Evolutionary conservation across 2,888 invertebrate species (phyloP).

Genomic region (Exocentrus adspersus): DNA sequence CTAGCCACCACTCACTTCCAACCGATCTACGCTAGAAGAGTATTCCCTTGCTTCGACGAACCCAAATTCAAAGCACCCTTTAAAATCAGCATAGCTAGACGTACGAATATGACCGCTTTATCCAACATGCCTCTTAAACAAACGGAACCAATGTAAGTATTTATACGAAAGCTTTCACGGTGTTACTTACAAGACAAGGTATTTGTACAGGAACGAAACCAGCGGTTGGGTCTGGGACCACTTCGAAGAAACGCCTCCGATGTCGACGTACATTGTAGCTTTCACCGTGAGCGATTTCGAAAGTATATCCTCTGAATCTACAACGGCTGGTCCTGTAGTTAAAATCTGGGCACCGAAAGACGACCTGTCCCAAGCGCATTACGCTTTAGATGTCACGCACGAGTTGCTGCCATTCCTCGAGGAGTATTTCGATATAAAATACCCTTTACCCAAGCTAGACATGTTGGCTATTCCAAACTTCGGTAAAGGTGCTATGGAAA

Average conservation of each 20-base stretch:
- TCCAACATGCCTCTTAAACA: conserved; percentile 76
- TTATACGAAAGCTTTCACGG: neutral
- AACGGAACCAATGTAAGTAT: conserved; percentile 67
- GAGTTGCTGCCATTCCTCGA: conserved; percentile 66
- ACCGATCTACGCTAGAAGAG: conserved; percentile 71
- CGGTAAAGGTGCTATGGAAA: conserved; percentile 67
- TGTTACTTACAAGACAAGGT: no score
- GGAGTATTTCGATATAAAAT: conserved; percentile 66
- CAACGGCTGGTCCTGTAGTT: conserved; percentile 54
- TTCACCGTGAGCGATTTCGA: conserved; percentile 63
- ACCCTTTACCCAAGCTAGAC: conserved; percentile 68
- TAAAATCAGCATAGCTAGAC: conserved; percentile 76
- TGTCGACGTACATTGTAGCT: conserved; percentile 82
- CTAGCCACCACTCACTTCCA: conserved; percentile 74
- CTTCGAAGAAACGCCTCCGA: conserved; percentile 72
- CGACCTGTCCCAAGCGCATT: conserved; percentile 58
- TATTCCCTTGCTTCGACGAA: conserved; percentile 84
- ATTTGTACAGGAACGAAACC: conserved; percentile 58
- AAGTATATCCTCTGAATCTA: conserved; percentile 45
- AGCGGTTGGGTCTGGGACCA: conserved; percentile 71
- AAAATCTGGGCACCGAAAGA: conserved; percentile 63
- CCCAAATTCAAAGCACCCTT: conserved; percentile 80
- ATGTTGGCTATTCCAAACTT: conserved; percentile 71
- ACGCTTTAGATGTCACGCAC: conserved; percentile 66
- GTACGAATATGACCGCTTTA: conserved; percentile 71